Conservation (phyloP, 2,113 vertebrate species). For the Oceanodroma tethys region DNA sequence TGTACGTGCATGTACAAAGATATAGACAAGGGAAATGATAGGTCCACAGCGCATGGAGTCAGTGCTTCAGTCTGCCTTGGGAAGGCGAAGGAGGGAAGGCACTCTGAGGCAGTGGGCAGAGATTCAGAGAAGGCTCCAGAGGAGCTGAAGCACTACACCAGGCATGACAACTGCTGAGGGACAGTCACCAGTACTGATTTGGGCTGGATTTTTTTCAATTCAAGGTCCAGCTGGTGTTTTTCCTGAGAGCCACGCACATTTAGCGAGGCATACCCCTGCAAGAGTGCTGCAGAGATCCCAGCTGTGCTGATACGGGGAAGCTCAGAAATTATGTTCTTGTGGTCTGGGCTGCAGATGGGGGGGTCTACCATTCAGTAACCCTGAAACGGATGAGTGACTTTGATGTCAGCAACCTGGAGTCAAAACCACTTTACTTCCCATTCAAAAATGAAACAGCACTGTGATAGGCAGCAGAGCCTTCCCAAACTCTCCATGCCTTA, state of each 20-base stretch:
- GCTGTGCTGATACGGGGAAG: not conserved
- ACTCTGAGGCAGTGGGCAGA: not conserved
- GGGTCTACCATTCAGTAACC: not conserved
- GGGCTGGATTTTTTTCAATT: not conserved
- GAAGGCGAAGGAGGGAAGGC: not conserved
- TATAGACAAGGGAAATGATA: not conserved
- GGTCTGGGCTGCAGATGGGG: not conserved
- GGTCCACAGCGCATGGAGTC: not conserved
- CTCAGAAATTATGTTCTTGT: not conserved
- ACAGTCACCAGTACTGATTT: not conserved
- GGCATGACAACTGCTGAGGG: not conserved
- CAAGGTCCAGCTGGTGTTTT: not conserved
- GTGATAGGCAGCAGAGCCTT: not conserved
- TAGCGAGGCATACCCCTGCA: accelerated
- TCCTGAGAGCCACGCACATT: too few species aligned
- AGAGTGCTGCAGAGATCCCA: not conserved
- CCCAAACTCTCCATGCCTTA: not conserved
- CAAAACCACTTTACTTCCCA: not conserved
- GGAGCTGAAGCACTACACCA: not conserved
- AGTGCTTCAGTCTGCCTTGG: not conserved
- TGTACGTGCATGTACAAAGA: not conserved
- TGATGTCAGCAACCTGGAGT: not conserved
- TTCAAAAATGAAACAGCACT: not conserved
- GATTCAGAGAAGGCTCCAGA: not conserved
- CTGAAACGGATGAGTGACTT: accelerated